Percentiles rank a stretch among this genome's conserved stretches.
Evolutionary conservation across 2,797 vertebrate genomes (phyloP).

Genomic region (Xenops minutus): DNA sequence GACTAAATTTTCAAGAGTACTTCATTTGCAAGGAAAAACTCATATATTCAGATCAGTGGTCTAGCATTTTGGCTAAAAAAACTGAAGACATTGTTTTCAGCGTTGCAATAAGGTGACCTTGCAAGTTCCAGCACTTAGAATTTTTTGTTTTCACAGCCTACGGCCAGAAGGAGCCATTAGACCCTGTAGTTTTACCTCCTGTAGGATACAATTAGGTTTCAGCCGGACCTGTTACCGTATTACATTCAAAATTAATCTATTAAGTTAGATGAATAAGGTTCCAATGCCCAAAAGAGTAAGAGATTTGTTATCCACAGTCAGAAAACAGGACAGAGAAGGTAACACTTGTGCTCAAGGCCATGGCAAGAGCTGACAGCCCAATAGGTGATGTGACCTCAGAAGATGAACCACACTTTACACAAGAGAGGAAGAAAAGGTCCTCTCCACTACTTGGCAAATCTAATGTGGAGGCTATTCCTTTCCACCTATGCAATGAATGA

Average conservation of each 20-base stretch:
- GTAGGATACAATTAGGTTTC: neutral
- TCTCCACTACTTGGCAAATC: neutral
- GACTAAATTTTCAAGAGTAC: neutral
- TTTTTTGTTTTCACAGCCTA: neutral
- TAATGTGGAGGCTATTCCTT: neutral
- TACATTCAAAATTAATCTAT: neutral
- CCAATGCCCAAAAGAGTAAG: neutral
- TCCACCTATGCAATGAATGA: neutral
- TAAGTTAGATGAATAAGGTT: neutral
- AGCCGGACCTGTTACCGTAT: neutral
- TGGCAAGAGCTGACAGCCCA: neutral
- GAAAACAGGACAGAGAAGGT: neutral
- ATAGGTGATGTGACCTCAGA: neutral
- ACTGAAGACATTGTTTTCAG: neutral
- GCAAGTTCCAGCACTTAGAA: neutral
- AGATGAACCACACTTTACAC: neutral
- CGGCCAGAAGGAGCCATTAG: neutral
- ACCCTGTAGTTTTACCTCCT: neutral
- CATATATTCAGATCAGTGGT: neutral
- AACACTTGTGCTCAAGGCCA: neutral
- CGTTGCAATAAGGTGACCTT: neutral
- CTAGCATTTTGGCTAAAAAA: neutral
- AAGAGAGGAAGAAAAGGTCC: neutral
- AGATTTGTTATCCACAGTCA: neutral
- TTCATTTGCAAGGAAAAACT: neutral